Conservation (phyloP, 2,888 invertebrate genomes). For the Falcaria lacertinaria region DNA sequence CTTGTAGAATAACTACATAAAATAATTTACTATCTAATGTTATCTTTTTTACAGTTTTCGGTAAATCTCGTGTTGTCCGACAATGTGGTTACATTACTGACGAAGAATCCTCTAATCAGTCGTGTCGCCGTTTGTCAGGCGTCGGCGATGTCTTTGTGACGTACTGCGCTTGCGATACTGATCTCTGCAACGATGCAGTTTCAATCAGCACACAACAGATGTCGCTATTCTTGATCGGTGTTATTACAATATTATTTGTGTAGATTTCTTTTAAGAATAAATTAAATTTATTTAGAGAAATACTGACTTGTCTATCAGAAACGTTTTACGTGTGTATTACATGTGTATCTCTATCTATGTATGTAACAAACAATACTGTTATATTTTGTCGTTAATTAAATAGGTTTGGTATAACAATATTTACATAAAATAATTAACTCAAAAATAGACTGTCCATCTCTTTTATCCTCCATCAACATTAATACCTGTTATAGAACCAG, state of each 20-base stretch:
- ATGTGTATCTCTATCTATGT: too few relatives aligned
- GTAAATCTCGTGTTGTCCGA: slow-evolving; percentile 86
- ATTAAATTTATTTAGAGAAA: background rate
- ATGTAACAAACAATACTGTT: too few relatives aligned
- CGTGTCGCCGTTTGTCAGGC: slow-evolving; percentile 84
- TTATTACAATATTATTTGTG: slow-evolving; percentile 5
- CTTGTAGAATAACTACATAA: too few relatives aligned
- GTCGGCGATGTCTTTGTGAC: slow-evolving; percentile 85
- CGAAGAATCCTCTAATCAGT: slow-evolving; percentile 65
- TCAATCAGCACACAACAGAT: slow-evolving; percentile 22
- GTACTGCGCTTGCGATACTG: slow-evolving; percentile 89
- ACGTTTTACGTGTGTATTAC: too few relatives aligned
- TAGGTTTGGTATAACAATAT: too few relatives aligned
- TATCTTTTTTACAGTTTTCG: slow-evolving; percentile 82
- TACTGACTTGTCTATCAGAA: too few relatives aligned
- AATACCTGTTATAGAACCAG: too few relatives aligned
- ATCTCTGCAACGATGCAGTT: slow-evolving; percentile 85
- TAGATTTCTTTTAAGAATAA: slow-evolving; percentile 3
- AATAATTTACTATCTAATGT: too few relatives aligned
- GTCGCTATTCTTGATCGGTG: slow-evolving; percentile 25
- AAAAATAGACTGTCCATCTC: too few relatives aligned
- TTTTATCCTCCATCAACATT: too few relatives aligned
- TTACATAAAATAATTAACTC: too few relatives aligned
- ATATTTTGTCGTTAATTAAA: too few relatives aligned
- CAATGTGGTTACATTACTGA: slow-evolving; percentile 89